phyloP scores from a whole-genome alignment of 2,888 invertebrate species.

The Xylocampa areola region DNA sequence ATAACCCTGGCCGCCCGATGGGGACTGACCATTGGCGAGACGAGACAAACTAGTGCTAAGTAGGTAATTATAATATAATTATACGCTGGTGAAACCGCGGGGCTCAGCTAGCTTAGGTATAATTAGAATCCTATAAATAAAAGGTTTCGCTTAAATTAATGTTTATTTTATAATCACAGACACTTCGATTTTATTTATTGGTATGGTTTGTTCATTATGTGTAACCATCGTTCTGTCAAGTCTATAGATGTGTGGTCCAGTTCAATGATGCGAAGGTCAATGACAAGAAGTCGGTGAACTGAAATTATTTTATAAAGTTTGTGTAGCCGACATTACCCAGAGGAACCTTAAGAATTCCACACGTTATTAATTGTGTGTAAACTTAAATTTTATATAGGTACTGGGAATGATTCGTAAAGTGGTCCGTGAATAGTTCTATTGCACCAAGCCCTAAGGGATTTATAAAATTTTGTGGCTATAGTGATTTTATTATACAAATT shows the following conservation, averaged over 20 bases:
- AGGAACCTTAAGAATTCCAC: constrained; percentile 1
- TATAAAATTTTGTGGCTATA: background rate
- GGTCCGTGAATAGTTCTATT: background rate
- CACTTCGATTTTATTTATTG: too few species aligned
- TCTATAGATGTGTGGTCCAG: constrained; percentile 13
- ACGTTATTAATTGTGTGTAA: constrained; percentile 4
- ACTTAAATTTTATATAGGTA: background rate
- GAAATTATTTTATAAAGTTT: constrained; percentile 1
- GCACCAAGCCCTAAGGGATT: background rate
- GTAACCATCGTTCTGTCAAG: too few species aligned
- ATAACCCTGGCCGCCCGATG: too few species aligned
- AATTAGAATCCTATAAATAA: too few species aligned
- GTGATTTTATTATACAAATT: background rate
- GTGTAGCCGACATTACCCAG: constrained; percentile 1
- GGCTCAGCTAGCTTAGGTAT: too few species aligned
- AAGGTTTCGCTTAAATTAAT: too few species aligned
- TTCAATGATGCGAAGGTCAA: constrained; percentile 14
- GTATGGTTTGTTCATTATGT: constrained; percentile 42
- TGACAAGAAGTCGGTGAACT: constrained; percentile 29
- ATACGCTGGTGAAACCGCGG: too few species aligned
- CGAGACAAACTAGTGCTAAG: too few species aligned
- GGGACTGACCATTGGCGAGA: too few species aligned
- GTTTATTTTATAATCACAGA: too few species aligned
- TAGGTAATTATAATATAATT: too few species aligned
- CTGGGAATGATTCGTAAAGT: background rate